Evolutionary conservation across 1,140 invertebrate species (phyloP).

Genomic region (Nomia melanderi): DNA sequence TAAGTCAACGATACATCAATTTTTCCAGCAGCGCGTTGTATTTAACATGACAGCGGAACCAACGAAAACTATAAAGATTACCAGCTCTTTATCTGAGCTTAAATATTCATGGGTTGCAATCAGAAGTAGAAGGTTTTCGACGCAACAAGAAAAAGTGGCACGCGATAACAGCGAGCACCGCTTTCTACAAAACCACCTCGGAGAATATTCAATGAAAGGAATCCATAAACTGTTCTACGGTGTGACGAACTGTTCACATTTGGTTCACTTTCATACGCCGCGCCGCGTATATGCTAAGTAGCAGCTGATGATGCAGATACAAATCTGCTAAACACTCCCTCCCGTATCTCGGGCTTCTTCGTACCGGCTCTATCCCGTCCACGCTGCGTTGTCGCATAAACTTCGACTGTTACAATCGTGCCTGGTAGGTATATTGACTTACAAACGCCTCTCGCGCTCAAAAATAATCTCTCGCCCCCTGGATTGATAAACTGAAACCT

Average conservation of each 20-base stretch:
- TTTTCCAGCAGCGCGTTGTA: not conserved
- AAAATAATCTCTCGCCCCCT: not conserved
- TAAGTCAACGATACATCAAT: slow-evolving; percentile 61
- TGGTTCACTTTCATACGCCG: slow-evolving; percentile 61
- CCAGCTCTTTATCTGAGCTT: not conserved
- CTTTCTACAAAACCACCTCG: not conserved
- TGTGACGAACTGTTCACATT: slow-evolving; percentile 3
- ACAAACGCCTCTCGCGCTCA: not conserved
- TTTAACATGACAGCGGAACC: not conserved
- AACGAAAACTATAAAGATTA: not conserved
- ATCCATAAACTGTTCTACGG: too few relatives aligned
- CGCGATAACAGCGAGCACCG: not conserved
- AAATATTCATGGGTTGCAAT: not conserved
- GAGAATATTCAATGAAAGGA: not conserved
- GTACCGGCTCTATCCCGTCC: not conserved
- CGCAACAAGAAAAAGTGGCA: not conserved
- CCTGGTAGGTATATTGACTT: slow-evolving; percentile 16
- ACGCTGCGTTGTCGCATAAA: not conserved
- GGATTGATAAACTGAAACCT: not conserved
- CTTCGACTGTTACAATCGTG: slow-evolving; percentile 24
- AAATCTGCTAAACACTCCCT: slow-evolving; percentile 51
- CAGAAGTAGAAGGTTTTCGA: not conserved
- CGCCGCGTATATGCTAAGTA: slow-evolving; percentile 58
- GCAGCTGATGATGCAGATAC: slow-evolving; percentile 64
- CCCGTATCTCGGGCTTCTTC: not conserved